Conservation (phyloP, 2,113 vertebrate genomes). For the Psittacara wagleri region DNA sequence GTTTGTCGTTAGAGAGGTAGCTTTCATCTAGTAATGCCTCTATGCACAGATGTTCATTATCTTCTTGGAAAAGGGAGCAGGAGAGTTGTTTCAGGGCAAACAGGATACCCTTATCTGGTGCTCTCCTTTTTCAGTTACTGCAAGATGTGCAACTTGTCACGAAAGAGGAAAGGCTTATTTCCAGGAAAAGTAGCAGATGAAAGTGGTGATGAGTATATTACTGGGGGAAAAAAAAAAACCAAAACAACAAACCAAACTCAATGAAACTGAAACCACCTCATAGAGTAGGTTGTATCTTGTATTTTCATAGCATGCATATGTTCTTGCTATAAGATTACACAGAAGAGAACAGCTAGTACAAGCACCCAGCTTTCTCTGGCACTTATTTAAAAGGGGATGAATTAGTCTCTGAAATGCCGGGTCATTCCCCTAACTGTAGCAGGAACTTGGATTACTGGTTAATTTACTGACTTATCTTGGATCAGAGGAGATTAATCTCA, state of each 20-base stretch:
- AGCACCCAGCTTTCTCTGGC: not conserved
- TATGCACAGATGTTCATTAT: slow-evolving; percentile 25
- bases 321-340: not conserved
- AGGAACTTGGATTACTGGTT: not conserved
- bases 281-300: not conserved
- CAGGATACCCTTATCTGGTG: slow-evolving; percentile 34
- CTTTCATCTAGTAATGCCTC: not conserved
- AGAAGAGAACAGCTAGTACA: not conserved
- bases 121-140: slow-evolving; percentile 28
- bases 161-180: not conserved
- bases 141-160: not conserved
- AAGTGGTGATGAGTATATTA: not conserved
- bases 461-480: not conserved
- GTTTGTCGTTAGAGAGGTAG: not conserved
- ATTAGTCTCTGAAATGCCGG: not conserved
- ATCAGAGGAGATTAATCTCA: not conserved
- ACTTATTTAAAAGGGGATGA: not conserved
- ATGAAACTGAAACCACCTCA: not conserved
- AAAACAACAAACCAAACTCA: too few relatives aligned
- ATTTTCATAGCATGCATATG: not conserved
- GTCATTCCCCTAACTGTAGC: not conserved
- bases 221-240: not conserved
- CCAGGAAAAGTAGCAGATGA: not conserved
- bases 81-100: slow-evolving; percentile 11
- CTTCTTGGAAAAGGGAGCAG: slow-evolving; percentile 25